Percentiles rank a stretch among this genome's conserved stretches.
Conservation (phyloP, 2,113 vertebrate genomes). For the Glareola pratincola region DNA sequence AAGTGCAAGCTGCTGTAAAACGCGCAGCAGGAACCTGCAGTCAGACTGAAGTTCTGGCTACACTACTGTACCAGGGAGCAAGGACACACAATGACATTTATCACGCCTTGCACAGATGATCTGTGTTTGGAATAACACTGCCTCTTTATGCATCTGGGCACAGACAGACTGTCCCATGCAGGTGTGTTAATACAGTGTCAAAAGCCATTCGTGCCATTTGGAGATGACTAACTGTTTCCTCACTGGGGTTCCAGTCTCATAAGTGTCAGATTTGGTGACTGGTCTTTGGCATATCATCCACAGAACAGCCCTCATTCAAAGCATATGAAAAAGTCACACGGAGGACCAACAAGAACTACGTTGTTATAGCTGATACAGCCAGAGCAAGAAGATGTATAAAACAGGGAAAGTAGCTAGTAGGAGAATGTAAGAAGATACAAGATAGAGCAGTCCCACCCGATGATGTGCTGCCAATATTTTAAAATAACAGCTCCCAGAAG, state of each 20-base stretch:
- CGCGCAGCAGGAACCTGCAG: background rate
- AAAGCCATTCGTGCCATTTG: background rate
- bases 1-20: background rate
- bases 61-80: background rate
- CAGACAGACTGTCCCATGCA: background rate
- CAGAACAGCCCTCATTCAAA: background rate
- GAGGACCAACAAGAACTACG: background rate
- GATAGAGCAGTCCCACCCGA: slow-evolving; percentile 10
- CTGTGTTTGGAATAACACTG: background rate
- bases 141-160: background rate
- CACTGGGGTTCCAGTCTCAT: background rate
- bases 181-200: background rate
- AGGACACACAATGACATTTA: background rate
- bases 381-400: background rate
- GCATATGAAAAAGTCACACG: background rate
- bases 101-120: background rate
- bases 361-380: background rate
- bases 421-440: background rate
- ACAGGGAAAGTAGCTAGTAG: background rate
- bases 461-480: slow-evolving; percentile 47
- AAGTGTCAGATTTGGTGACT: background rate
- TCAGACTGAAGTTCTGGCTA: background rate
- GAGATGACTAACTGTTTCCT: background rate
- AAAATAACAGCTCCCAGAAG: slow-evolving; percentile 54
- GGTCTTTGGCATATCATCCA: background rate